phyloP scores from a whole-genome alignment of 2,888 invertebrate species.

The Lathronympha strigana region DNA sequence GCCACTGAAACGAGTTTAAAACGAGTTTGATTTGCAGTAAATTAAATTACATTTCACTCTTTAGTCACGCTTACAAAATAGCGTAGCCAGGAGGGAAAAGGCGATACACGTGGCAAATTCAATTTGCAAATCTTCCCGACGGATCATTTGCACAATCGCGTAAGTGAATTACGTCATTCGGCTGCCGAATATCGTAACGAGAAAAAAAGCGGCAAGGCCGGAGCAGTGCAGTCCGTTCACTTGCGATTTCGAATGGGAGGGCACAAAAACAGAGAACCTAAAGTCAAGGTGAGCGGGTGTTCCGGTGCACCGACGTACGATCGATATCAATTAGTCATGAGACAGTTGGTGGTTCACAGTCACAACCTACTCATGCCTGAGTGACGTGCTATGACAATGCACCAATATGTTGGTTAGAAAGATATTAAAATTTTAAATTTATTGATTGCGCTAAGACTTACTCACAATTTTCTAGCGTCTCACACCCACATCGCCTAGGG shows the following conservation, averaged over 20 bases:
- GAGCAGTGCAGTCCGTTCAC: constrained; percentile 74
- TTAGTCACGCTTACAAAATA: constrained; percentile 34
- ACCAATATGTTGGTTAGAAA: not conserved
- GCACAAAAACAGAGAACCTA: constrained; percentile 63
- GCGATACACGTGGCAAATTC: constrained; percentile 56
- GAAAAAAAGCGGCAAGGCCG: constrained; percentile 73
- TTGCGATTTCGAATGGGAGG: constrained; percentile 72
- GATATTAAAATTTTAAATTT: not conserved
- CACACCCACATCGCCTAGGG: no score
- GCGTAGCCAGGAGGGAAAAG: constrained; percentile 42
- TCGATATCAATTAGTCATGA: constrained; percentile 59
- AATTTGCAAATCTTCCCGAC: constrained; percentile 64
- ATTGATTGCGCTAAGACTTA: not conserved
- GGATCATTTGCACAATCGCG: constrained; percentile 68
- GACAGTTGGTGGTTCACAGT: constrained; percentile 68
- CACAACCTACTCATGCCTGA: constrained; percentile 60
- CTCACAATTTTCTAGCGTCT: no score
- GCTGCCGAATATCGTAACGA: constrained; percentile 68
- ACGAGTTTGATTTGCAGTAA: constrained; percentile 38
- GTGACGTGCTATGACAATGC: constrained; percentile 48
- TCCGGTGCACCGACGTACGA: constrained; percentile 35
- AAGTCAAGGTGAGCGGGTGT: constrained; percentile 72
- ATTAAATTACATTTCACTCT: constrained; percentile 36
- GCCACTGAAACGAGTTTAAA: constrained; percentile 36
- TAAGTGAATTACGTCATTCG: constrained; percentile 70